A percentile compares a stretch with the other conserved stretches of the same genome.
phyloP scores from a whole-genome alignment of 1,140 invertebrate genomes.

The Hyles vespertilio region DNA sequence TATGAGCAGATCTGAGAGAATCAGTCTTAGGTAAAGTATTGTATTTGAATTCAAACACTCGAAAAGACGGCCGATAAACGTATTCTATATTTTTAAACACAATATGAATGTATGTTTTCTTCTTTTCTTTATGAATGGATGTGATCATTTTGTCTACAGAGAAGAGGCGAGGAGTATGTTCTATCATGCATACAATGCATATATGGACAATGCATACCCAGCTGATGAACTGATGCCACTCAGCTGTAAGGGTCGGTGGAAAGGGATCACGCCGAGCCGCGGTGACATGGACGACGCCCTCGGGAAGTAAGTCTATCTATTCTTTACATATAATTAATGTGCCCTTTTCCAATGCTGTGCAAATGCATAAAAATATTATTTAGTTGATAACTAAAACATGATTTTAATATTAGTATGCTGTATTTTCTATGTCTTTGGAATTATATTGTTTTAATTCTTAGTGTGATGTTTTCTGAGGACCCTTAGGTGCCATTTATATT shows the following conservation, averaged over 20 bases:
- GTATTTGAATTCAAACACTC: not conserved
- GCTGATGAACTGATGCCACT: slow-evolving; percentile 99
- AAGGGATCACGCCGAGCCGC: slow-evolving; percentile 89
- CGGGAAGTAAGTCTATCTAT: slow-evolving; percentile 91
- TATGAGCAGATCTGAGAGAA: slow-evolving; percentile 56
- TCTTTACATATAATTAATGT: not conserved
- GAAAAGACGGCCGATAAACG: too few relatives aligned
- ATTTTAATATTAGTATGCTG: too few relatives aligned
- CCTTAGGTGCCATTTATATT: too few relatives aligned
- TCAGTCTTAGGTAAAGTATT: slow-evolving; percentile 42
- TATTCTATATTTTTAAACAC: too few relatives aligned
- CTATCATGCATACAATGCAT: slow-evolving; percentile 97
- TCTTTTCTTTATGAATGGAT: too few relatives aligned
- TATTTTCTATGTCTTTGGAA: too few relatives aligned
- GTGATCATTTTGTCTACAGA: slow-evolving; percentile 71
- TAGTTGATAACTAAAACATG: too few relatives aligned
- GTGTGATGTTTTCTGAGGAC: too few relatives aligned
- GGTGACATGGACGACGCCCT: slow-evolving; percentile 97
- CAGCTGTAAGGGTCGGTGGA: slow-evolving; percentile 93
- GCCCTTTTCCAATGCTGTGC: not conserved
- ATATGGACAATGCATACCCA: slow-evolving; percentile 98
- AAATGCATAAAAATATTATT: not conserved
- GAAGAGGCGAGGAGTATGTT: slow-evolving; percentile 96
- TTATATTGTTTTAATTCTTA: too few relatives aligned
- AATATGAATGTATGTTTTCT: too few relatives aligned